Conservation (phyloP, 1,140 invertebrate genomes). For the Drosophila ohnishii region DNA sequence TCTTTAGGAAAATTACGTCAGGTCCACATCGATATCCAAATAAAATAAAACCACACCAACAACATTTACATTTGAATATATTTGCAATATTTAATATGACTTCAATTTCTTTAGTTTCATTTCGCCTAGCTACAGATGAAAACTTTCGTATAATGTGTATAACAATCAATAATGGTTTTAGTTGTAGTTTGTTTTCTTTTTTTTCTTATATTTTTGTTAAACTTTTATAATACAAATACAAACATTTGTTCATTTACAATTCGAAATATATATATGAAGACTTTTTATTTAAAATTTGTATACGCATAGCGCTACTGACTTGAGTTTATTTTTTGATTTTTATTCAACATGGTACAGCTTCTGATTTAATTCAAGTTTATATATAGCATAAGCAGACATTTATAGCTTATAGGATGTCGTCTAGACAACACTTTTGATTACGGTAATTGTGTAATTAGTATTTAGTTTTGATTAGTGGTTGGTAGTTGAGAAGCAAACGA, state of each 20-base stretch:
- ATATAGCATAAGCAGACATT: constrained; percentile 20
- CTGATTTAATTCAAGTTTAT: constrained; percentile 42
- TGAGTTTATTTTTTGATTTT: constrained; percentile 50
- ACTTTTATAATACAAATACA: constrained; percentile 62
- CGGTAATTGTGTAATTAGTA: constrained; percentile 27
- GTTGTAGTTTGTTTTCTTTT: constrained; percentile 1
- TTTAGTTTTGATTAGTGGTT: constrained; percentile 40
- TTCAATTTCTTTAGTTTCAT: constrained; percentile 61
- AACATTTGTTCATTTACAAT: constrained; percentile 57
- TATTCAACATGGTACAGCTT: constrained; percentile 48
- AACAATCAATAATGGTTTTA: constrained; percentile 62
- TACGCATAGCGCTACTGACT: constrained; percentile 51
- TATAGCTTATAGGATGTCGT: constrained; percentile 33
- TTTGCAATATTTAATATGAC: constrained; percentile 61
- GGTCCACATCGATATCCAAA: not conserved
- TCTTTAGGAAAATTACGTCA: too few relatives aligned
- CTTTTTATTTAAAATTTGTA: constrained; percentile 73
- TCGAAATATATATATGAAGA: constrained; percentile 63
- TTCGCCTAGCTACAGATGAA: constrained; percentile 76
- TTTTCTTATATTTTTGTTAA: constrained; percentile 4
- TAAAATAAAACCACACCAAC: constrained; percentile 3
- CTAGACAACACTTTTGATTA: constrained; percentile 58
- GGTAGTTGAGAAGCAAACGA: constrained; percentile 35
- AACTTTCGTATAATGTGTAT: constrained; percentile 67
- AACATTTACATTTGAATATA: constrained; percentile 48